Percentiles rank a stretch among this genome's conserved stretches.
phyloP scores from a whole-genome alignment of 30 jellyfish, hydroid and myxozoan genomes.

The Chrysaora quinquecirrha region DNA sequence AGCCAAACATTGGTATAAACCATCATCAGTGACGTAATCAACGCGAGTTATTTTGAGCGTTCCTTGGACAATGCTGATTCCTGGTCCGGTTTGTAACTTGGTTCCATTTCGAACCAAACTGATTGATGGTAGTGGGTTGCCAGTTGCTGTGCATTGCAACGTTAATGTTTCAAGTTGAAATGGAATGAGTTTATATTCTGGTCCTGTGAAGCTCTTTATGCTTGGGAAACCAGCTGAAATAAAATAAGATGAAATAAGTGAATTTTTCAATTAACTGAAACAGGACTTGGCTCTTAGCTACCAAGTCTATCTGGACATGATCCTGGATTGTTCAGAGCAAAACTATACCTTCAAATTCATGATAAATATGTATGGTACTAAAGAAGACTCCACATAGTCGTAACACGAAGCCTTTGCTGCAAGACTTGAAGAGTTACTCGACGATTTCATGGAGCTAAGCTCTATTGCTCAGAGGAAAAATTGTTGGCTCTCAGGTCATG shows the following conservation, averaged over 20 bases:
- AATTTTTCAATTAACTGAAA: not conserved
- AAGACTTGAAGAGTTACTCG: no score
- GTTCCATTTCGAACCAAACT: constrained; percentile 42
- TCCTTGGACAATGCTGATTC: constrained; percentile 16
- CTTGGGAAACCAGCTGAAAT: constrained; percentile 44
- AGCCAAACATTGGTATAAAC: constrained; percentile 67
- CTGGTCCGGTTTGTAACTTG: constrained; percentile 8
- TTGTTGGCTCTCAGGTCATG: no score
- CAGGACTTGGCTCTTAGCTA: no score
- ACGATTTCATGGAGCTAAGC: no score
- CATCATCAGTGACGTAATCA: constrained; percentile 63
- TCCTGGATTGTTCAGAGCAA: no score
- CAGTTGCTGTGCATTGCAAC: constrained; percentile 49
- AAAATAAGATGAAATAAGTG: not conserved
- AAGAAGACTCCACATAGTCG: no score
- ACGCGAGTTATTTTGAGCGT: constrained; percentile 31
- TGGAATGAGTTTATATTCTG: constrained; percentile 29
- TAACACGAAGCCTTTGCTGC: no score
- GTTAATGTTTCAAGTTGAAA: constrained; percentile 51
- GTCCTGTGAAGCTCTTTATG: constrained; percentile 58
- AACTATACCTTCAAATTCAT: no score
- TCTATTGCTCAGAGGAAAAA: no score
- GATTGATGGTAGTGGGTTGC: constrained; percentile 36
- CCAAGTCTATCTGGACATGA: no score
- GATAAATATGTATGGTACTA: no score